Evolutionary conservation across 2,113 vertebrate species (phyloP).

Genomic region (Xyrauchen texanus): DNA sequence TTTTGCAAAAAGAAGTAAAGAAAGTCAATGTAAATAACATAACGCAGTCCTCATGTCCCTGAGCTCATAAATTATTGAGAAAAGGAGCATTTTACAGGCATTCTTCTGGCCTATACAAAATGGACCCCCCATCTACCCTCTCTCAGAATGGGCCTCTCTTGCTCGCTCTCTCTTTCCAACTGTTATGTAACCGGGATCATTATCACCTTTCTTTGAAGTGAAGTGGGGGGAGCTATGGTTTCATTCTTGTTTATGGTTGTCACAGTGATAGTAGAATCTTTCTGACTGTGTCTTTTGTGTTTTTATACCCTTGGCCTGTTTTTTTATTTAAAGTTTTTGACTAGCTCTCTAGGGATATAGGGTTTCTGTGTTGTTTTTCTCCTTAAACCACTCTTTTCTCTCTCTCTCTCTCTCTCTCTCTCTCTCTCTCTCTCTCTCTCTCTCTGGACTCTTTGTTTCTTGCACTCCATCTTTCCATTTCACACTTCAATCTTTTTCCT

Average conservation of each 20-base stretch:
- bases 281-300: not conserved
- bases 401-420: no score
- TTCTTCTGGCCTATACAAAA: constrained; percentile 23
- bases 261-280: not conserved
- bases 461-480: constrained; percentile 2
- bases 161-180: constrained; percentile 7
- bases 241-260: constrained; percentile 30
- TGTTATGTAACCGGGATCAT: constrained; percentile 29
- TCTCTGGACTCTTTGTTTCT: not conserved
- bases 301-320: not conserved
- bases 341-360: constrained; percentile 8
- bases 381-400: not conserved
- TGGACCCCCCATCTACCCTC: no score
- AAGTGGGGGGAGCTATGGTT: constrained; percentile 20
- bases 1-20: constrained; percentile 8
- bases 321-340: not conserved
- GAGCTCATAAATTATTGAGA: constrained; percentile 28
- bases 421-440: not conserved
- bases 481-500: constrained; percentile 32
- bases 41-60: constrained; percentile 27
- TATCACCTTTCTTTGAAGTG: constrained; percentile 39
- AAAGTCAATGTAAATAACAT: constrained; percentile 32
- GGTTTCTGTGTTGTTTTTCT: not conserved
- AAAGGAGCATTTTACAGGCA: constrained; percentile 22
- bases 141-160: not conserved